Percentiles rank a stretch among this genome's conserved stretches.
phyloP scores from a whole-genome alignment of 2,888 invertebrate genomes.

The Drosophila tripunctata region DNA sequence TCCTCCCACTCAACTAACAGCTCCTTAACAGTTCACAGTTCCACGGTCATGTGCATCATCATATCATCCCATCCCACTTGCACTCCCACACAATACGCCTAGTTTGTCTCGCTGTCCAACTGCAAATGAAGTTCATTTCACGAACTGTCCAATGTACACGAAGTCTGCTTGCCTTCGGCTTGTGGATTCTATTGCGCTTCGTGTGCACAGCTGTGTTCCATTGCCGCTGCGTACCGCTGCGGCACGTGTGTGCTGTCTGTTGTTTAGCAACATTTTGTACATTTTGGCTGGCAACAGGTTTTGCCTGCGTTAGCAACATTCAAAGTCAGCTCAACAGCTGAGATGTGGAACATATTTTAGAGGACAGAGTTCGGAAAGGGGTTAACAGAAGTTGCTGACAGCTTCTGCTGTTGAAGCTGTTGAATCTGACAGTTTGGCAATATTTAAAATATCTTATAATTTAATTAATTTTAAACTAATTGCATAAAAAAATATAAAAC shows the following conservation, averaged over 20 bases:
- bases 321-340: neutral
- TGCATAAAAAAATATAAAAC: no score
- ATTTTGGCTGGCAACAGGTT: constrained; percentile 52
- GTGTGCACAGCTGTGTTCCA: constrained; percentile 31
- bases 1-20: neutral
- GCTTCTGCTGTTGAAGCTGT: no score
- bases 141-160: constrained; percentile 24
- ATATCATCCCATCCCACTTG: constrained; percentile 11
- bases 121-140: constrained; percentile 41
- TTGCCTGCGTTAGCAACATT: constrained; percentile 16
- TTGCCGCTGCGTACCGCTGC: constrained; percentile 12
- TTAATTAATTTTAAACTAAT: no score
- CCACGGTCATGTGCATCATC: constrained; percentile 42
- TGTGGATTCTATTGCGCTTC: constrained; percentile 49
- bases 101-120: constrained; percentile 2
- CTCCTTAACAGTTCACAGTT: constrained; percentile 25
- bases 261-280: constrained; percentile 54
- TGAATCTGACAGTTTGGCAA: neutral
- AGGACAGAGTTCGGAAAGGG: no score
- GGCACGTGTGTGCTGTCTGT: constrained; percentile 42
- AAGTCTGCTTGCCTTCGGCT: constrained; percentile 31
- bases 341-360: neutral
- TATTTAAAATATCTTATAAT: neutral
- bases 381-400: neutral
- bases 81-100: constrained; percentile 6